A percentile compares a stretch with the other conserved stretches of the same genome.
These are phyloP conservation scores for Poliocrania exsul DNA, from an alignment of 2,797 vertebrate species.

Conservation along the genomic window DNA sequence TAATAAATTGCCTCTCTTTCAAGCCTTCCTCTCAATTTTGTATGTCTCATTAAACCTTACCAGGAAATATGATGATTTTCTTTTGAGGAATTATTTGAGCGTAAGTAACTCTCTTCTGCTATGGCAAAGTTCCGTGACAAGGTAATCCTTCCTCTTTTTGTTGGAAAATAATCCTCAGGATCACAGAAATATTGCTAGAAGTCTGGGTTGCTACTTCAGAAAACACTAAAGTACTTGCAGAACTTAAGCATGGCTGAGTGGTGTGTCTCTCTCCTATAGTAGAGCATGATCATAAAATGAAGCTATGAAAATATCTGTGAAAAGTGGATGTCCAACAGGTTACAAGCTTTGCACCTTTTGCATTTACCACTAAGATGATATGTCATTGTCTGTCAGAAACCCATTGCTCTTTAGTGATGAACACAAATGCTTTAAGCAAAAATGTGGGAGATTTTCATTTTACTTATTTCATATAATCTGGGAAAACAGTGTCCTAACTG, in stretches of 20 bases:
- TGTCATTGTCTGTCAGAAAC: not conserved
- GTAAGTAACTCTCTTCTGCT: not conserved
- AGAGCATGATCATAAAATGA: not conserved
- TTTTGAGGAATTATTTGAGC: not conserved
- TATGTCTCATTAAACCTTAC: not conserved
- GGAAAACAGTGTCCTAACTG: not conserved
- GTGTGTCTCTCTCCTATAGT: too few relatives aligned
- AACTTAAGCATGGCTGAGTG: not conserved
- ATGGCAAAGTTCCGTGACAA: not conserved
- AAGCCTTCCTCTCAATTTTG: not conserved
- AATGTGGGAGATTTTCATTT: not conserved
- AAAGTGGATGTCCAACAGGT: not conserved
- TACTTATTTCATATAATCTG: not conserved
- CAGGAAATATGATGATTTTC: not conserved
- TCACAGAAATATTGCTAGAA: not conserved
- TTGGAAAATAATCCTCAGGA: not conserved
- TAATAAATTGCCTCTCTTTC: not conserved
- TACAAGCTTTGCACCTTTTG: not conserved
- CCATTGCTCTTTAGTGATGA: not conserved
- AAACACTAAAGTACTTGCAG: not conserved
- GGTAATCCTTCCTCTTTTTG: not conserved
- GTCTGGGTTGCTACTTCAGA: not conserved
- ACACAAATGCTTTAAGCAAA: not conserved
- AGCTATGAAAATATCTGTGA: not conserved
- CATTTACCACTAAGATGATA: not conserved